Evolutionary conservation across 30 jellyfish, hydroid and myxozoan genomes (phyloP).

Genomic region (Aurelia aurita): DNA sequence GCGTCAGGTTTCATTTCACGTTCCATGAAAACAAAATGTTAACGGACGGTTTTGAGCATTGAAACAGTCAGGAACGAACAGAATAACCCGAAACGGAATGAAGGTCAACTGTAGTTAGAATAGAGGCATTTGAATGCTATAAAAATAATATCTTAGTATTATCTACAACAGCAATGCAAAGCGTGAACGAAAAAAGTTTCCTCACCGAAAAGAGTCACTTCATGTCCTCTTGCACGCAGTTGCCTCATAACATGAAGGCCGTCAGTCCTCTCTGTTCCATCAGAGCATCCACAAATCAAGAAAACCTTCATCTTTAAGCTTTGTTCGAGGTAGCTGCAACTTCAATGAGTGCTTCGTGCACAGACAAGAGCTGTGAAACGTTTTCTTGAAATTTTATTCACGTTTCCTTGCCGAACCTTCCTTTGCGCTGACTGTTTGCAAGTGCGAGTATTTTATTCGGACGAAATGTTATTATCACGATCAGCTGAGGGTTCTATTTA

Average conservation of each 20-base stretch:
- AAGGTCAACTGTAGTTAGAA: too few species aligned
- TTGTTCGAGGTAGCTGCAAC: not conserved
- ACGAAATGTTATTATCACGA: not conserved
- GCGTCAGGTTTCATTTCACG: too few species aligned
- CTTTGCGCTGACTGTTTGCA: not conserved
- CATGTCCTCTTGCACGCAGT: constrained; percentile 88
- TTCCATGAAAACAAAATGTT: too few species aligned
- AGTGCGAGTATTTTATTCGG: not conserved
- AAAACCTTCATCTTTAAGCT: constrained; percentile 65
- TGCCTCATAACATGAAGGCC: constrained; percentile 82
- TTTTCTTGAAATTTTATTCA: not conserved
- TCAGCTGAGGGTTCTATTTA: constrained; percentile 45
- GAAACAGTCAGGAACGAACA: too few species aligned
- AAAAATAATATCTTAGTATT: too few species aligned
- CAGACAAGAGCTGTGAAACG: not conserved
- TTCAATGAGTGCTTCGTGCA: not conserved
- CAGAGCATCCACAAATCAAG: constrained; percentile 81
- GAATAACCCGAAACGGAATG: too few species aligned
- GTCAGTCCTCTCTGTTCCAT: constrained; percentile 68
- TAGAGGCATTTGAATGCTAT: too few species aligned
- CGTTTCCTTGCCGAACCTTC: not conserved
- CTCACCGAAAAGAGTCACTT: constrained; percentile 82
- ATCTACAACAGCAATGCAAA: too few species aligned
- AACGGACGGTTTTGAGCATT: too few species aligned
- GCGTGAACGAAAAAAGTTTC: not conserved